Base-by-base conservation (phyloP, 2,888 invertebrate genomes). In the Desoria tigrina region DNA sequence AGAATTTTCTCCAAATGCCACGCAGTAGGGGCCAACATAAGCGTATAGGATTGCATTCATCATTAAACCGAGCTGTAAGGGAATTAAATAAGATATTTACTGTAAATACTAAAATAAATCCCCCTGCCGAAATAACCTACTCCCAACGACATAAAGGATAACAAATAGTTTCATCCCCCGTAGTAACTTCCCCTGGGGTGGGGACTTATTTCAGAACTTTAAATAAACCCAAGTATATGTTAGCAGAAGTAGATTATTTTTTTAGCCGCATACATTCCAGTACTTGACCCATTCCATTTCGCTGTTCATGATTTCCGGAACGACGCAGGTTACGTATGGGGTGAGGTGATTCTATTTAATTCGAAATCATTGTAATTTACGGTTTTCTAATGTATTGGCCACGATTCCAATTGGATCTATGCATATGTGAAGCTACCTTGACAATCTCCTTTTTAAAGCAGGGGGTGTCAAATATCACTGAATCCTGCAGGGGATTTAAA, bases 251-350 rank as follows among this genome's bases (percentile, higher is more conserved):
- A n/a, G 11, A 32, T 2, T 51, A 11, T 7, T 32, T n/a, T n/a
- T n/a, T n/a, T n/a, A n/a, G 32, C 32, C 11, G 4, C 32, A 7
- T 32, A 32, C 32, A 55, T 72, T 70, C 73, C 72, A 75, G 14
- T 16, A 39, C 21, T 63, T 53, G 1, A 75, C 67, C 65, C 65
- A 71, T 7, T 50, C 18, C 11, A 61, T 49, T 27, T 59, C 59
- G 1, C 68, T 57, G 24, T 58, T 55, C 42, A 75, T 53, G 18
- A 73, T 75, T 56, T 69, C 66, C 9, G 73, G 75, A 0, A 75
- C 59, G 0, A 66, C 66, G 18, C 68, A 71, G 1, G 68, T 65
- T n/a, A 62, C 61, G 65, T 73, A 75, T 0, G 71, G 67, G 1
- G 62, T 63, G 0, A 68, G 63, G n/a, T 69, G 71, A 56, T 72